Evolutionary conservation across 2,113 vertebrate species (phyloP), one percentile per base, ranked within the genome.

Genomic region (Poeciliopsis retropinna): DNA sequence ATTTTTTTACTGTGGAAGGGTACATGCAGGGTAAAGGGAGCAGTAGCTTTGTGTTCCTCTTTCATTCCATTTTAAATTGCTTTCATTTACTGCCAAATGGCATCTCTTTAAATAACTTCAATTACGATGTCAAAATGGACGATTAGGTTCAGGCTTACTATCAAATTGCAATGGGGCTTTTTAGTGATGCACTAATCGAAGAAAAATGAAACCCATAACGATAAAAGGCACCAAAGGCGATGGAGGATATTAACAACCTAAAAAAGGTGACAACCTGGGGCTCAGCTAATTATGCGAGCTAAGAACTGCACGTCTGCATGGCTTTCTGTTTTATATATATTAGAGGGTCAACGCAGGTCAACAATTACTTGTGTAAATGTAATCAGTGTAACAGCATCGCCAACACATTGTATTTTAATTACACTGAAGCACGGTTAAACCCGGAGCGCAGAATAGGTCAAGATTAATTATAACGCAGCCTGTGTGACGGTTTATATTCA

Each of bases 81-180:
- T 64, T 12, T n/a, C 19, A 34, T 37, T 64, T 34, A 25, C 31
- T 34, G 14, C 19, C 31, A n/a, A 19, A 64, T 25, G 19, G 19
- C 22, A 34, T n/a, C 22, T 15, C 10, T 64, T 64, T 64, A 25
- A 64, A 64, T 70, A 73, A 64, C 64, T 67, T 84, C 60, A 85
- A 60, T 82, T 74, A 78, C 76, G 44, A 63, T 69, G 64, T 85
- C 70, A 84, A 72, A 67, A 14, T 64, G 74, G 62, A 77, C 32
- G 64, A 54, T 72, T 61, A 73, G 8, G 41, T 25, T 29, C 62
- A 54, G 34, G 74, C 14, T 67, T 69, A 1, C 10, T 64, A 30
- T 60, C 11, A 68, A 66, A 69, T 67, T 65, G 28, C 27, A 28
- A 30, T 17, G 5, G 12, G 29, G 13, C 13, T 7, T 62, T 62